A percentile compares a stretch with the other conserved stretches of the same genome.
These are phyloP conservation scores for Myathropa florea DNA, from an alignment of 2,888 invertebrate species.

Conservation along the genomic window DNA sequence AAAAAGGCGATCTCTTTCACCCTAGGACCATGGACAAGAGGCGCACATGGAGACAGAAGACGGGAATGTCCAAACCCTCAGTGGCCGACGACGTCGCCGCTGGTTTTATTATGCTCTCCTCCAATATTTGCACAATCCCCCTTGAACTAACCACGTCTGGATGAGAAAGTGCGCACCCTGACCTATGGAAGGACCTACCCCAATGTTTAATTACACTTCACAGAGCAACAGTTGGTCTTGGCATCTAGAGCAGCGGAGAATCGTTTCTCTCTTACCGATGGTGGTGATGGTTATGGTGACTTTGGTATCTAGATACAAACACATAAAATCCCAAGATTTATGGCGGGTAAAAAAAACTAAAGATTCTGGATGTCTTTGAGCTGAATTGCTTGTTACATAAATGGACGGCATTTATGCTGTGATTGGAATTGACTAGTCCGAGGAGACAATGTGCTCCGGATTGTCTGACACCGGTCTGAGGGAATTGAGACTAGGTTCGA, in stretches of 20 bases:
- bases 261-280: not conserved
- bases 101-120: slow-evolving; percentile 1
- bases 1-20: slow-evolving; percentile 2
- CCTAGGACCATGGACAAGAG: not conserved
- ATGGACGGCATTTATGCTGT: slow-evolving; percentile 28
- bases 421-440: not conserved
- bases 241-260: not conserved
- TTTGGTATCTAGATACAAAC: not conserved
- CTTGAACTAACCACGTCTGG: slow-evolving; percentile 8
- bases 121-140: slow-evolving; percentile 38
- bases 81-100: not conserved
- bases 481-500: not conserved
- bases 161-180: slow-evolving; percentile 23
- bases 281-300: not conserved
- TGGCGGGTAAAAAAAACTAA: slow-evolving; percentile 16
- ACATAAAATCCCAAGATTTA: slow-evolving; percentile 21
- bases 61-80: not conserved
- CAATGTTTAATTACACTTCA: slow-evolving; percentile 39
- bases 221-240: slow-evolving; percentile 38
- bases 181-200: slow-evolving; percentile 29
- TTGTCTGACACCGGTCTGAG: not conserved
- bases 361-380: slow-evolving; percentile 16
- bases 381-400: slow-evolving; percentile 26
- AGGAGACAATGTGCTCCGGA: not conserved
- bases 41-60: not conserved